These are phyloP conservation scores for Temnothorax longispinosus DNA, from an alignment of 1,140 invertebrate genomes.

Conservation along the genomic window DNA sequence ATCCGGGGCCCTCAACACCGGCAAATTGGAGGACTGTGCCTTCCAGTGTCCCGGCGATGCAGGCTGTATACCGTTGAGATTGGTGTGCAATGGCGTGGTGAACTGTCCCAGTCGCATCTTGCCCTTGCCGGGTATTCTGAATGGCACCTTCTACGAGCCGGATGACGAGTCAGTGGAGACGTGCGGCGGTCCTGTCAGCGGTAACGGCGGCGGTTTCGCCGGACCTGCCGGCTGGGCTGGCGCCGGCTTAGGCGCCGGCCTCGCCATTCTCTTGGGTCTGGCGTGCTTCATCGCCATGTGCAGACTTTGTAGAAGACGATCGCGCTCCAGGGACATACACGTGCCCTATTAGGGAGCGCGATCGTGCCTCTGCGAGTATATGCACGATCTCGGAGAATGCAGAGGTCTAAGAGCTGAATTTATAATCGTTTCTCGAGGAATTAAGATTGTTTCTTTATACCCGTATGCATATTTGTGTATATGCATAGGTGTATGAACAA, in stretches of 20 bases:
- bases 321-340: conserved; percentile 82
- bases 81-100: conserved; percentile 94
- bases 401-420: not conserved
- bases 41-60: conserved; percentile 94
- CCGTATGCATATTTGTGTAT: not conserved
- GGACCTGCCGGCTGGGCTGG: conserved; percentile 83
- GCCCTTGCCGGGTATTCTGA: conserved; percentile 64
- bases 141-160: conserved; percentile 69
- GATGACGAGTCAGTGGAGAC: conserved; percentile 83
- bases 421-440: not conserved
- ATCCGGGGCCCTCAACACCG: conserved; percentile 92
- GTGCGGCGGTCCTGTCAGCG: conserved; percentile 80
- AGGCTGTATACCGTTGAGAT: conserved; percentile 92
- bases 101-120: conserved; percentile 91
- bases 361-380: conserved; percentile 8
- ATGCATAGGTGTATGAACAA: not conserved
- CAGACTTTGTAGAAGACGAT: conserved; percentile 83
- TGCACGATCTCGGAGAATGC: not conserved
- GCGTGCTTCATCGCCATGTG: conserved; percentile 84
- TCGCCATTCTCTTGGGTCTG: conserved; percentile 83
- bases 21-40: conserved; percentile 89
- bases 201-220: conserved; percentile 69
- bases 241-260: conserved; percentile 82
- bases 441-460: not conserved
- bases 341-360: conserved; percentile 80